phyloP scores from a whole-genome alignment of 2,113 vertebrate genomes.

The Dicaeum eximium region DNA sequence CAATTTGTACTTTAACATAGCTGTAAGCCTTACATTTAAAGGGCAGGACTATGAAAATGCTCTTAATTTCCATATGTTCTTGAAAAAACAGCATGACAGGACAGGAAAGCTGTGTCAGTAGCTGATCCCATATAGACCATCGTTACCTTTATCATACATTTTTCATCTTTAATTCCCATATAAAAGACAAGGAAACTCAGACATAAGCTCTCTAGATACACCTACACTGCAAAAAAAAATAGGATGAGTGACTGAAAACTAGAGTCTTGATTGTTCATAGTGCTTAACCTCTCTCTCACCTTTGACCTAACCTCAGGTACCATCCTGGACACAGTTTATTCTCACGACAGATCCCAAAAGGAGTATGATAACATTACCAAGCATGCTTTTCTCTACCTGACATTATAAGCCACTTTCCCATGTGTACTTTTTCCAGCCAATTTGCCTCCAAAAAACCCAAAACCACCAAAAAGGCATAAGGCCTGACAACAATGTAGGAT shows the following conservation, averaged over 20 bases:
- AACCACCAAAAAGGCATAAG: not conserved
- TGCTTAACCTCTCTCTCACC: not conserved
- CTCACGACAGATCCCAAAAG: not conserved
- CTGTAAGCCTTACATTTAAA: not conserved
- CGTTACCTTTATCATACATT: not conserved
- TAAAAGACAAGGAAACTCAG: not conserved
- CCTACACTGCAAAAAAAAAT: not conserved
- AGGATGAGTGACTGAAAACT: not conserved
- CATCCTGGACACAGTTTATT: not conserved
- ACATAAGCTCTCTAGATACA: not conserved
- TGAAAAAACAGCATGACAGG: not conserved
- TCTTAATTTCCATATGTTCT: not conserved
- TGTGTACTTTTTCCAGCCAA: not conserved
- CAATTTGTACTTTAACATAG: not conserved
- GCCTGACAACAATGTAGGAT: not conserved
- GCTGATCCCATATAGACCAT: not conserved
- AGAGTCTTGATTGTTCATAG: not conserved
- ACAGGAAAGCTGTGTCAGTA: not conserved
- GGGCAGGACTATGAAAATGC: not conserved
- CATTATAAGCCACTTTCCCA: not conserved
- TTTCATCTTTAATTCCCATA: not conserved
- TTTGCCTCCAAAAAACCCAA: not conserved
- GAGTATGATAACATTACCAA: not conserved
- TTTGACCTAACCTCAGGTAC: not conserved
- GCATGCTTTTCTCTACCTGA: not conserved